Base-by-base conservation (phyloP, 1,140 invertebrate species). In the Oryctes rhinoceros region DNA sequence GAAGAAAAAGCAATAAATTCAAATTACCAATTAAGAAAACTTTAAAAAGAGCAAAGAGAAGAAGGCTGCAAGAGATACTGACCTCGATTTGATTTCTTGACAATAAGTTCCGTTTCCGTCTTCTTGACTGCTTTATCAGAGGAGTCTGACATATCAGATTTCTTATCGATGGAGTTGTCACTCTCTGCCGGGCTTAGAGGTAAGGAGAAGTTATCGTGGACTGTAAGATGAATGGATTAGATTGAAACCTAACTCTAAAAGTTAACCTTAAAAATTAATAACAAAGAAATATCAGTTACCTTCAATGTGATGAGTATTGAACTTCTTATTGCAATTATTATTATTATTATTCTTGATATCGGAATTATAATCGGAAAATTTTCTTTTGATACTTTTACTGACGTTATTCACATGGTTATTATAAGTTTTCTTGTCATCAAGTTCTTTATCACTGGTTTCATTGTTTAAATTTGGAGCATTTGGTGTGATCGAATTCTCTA, bases 151-250 rank as follows among this genome's bases (percentile, higher is more conserved):
- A 20, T n/a, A 5, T 76, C 75, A n/a, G 75, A 76, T 78, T 84
- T 84, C 78, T 83, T 85, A 74, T 83, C 84, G 18, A 80, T 80
- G 11, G 83, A 84, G 62, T 84, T 84, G 67, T 85, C 85, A 80
- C 85, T 86, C 59, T 85, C 84, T 2, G 84, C 84, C 4, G 84
- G 85, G 80, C 84, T 85, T 59, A 85, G 77, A 13, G 84, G 84
- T 20, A 85, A 79, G 20, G 81, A 79, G 81, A 85, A 85, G 47
- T 80, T 83, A 30, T 84, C 82, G 76, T 82, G 75, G n/a, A 76
- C 75, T 76, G 39, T 24, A 76, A 48, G 0, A 76, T 44, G 18
- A 79, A 37, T 5, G 6, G 67, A 67, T 30, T 35, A 44, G 39
- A 44, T 44, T 44, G n/a, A n/a, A n/a, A n/a, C n/a, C 5, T 44